These are phyloP conservation scores for Cremastobaeus sp. DNA, from an alignment of 2,888 invertebrate genomes.

Conservation along the genomic window DNA sequence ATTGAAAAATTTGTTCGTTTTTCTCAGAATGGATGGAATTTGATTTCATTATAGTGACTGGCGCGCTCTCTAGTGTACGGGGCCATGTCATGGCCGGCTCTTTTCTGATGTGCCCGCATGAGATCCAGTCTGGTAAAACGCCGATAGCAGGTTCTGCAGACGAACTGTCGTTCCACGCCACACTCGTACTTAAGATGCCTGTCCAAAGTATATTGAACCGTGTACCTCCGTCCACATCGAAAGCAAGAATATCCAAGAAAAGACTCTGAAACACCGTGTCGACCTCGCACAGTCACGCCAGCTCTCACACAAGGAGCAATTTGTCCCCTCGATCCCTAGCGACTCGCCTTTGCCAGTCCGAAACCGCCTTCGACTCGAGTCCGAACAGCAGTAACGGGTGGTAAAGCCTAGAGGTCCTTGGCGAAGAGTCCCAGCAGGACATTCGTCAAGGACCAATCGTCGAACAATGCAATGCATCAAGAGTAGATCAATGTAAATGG, in stretches of 20 bases:
- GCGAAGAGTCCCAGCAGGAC: too few relatives aligned
- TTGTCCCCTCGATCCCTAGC: not conserved
- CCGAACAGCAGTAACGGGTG: too few relatives aligned
- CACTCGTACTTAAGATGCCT: conserved; percentile 76
- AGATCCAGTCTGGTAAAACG: conserved; percentile 77
- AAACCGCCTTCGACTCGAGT: too few relatives aligned
- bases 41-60: conserved; percentile 51
- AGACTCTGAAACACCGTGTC: conserved; percentile 69
- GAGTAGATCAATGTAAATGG: too few relatives aligned
- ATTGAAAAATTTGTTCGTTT: not conserved
- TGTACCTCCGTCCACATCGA: conserved; percentile 68
- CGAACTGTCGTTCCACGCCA: conserved; percentile 77
- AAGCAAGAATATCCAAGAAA: conserved; percentile 67
- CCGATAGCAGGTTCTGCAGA: conserved; percentile 76
- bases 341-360: not conserved
- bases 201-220: conserved; percentile 66
- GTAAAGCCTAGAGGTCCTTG: too few relatives aligned
- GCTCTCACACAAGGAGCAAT: conserved; percentile 31
- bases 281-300: conserved; percentile 64
- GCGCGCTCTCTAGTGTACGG: conserved; percentile 64
- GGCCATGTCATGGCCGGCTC: conserved; percentile 64
- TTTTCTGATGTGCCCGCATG: conserved; percentile 69
- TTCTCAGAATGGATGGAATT: conserved; percentile 42
- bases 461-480: too few relatives aligned
- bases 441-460: too few relatives aligned